Conservation (phyloP, 2,888 invertebrate species). For the Pimpla rufipes region DNA sequence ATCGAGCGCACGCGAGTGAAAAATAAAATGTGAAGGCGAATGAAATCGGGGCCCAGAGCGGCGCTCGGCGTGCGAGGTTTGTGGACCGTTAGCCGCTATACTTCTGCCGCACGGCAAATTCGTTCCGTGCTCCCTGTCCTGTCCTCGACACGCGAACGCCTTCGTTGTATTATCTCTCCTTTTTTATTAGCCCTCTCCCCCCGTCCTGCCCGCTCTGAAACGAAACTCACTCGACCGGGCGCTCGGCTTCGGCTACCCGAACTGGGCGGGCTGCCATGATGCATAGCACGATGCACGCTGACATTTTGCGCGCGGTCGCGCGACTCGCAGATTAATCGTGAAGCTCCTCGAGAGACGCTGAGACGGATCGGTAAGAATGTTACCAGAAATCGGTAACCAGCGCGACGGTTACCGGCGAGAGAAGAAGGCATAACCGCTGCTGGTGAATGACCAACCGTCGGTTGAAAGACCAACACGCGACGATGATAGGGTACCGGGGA, state of each 20-base stretch:
- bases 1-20: slow-evolving; percentile 56
- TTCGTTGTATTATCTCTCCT: slow-evolving; percentile 51
- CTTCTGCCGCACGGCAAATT: slow-evolving; percentile 56
- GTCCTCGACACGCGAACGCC: slow-evolving; percentile 36
- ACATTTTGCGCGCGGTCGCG: not conserved
- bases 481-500: not conserved
- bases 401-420: not conserved
- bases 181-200: slow-evolving; percentile 47
- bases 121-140: slow-evolving; percentile 57
- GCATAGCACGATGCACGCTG: not conserved
- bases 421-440: slow-evolving; percentile 15
- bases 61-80: slow-evolving; percentile 47
- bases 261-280: not conserved
- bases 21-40: slow-evolving; percentile 62
- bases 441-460: slow-evolving; percentile 30
- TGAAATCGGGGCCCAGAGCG: slow-evolving; percentile 56
- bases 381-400: slow-evolving; percentile 25
- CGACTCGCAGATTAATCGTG: slow-evolving; percentile 8
- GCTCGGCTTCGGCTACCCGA: not conserved
- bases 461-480: not conserved
- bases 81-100: slow-evolving; percentile 68
- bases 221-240: slow-evolving; percentile 46
- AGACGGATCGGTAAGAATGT: not conserved
- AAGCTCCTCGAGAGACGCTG: slow-evolving; percentile 1
- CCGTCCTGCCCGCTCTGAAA: slow-evolving; percentile 23